These are phyloP conservation scores for Ceratotherium simum DNA, from an alignment of 2,113 vertebrate species.

Conservation along the genomic window DNA sequence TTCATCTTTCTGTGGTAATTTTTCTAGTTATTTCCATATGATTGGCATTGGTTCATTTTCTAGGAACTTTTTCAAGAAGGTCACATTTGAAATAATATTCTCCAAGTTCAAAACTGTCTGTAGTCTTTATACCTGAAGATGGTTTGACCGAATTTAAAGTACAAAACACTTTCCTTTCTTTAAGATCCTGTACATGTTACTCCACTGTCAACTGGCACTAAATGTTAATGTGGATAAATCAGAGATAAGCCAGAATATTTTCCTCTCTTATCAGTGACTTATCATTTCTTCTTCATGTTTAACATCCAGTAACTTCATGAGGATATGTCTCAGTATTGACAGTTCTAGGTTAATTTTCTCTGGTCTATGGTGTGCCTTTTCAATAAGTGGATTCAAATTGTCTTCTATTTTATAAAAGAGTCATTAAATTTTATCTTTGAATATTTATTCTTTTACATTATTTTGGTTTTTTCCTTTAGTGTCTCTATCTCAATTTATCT, in stretches of 20 bases:
- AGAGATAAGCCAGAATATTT: not conserved
- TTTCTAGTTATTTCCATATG: slow-evolving; percentile 39
- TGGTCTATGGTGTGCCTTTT: not conserved
- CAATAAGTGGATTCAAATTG: not conserved
- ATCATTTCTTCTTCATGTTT: not conserved
- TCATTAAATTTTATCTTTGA: slow-evolving; percentile 1
- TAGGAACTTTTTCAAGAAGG: not conserved
- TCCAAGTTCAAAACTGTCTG: not conserved
- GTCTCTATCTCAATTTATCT: not conserved
- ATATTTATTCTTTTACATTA: not conserved
- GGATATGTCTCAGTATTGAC: not conserved
- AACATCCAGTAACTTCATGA: not conserved
- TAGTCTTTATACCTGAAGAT: not conserved
- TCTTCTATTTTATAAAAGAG: not conserved
- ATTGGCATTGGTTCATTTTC: not conserved
- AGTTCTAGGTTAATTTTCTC: not conserved
- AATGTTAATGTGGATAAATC: not conserved
- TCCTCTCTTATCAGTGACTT: not conserved
- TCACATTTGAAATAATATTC: not conserved
- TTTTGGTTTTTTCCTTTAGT: not conserved
- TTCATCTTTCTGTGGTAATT: not conserved
- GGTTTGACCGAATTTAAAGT: not conserved
- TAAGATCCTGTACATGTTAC: not conserved
- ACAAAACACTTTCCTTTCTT: not conserved
- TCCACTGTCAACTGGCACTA: not conserved